These are phyloP conservation scores for Threskiornis aethiopicus DNA, from an alignment of 2,797 vertebrate genomes.

Conservation along the genomic window DNA sequence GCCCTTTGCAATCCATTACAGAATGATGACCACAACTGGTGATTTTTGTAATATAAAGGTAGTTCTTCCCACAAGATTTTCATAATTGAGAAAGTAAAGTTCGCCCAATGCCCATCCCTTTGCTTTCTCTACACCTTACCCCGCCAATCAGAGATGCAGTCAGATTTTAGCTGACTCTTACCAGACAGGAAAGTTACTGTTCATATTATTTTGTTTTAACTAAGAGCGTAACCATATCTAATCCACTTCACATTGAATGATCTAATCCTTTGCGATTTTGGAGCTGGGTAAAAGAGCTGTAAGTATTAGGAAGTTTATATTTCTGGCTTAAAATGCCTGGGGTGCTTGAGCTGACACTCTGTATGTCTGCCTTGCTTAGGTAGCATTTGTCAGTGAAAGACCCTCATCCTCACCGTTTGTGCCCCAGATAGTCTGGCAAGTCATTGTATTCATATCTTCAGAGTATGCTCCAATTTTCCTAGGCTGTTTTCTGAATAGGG, in stretches of 20 bases:
- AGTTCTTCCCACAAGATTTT: background rate
- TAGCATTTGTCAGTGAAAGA: background rate
- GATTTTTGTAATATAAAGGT: background rate
- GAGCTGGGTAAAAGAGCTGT: background rate
- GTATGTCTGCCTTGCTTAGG: background rate
- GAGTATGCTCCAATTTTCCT: background rate
- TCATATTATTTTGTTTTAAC: background rate
- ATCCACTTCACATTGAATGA: background rate
- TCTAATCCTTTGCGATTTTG: constrained; percentile 14
- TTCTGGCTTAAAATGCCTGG: background rate
- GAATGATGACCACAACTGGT: background rate
- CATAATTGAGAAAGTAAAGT: background rate
- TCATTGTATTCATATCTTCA: background rate
- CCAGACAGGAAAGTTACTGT: background rate
- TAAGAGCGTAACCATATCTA: background rate
- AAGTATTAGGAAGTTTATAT: background rate
- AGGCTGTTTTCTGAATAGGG: background rate
- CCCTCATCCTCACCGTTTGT: background rate
- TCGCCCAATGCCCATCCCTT: background rate
- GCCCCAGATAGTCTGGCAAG: background rate
- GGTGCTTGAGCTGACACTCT: background rate
- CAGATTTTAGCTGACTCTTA: background rate
- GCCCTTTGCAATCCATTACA: background rate
- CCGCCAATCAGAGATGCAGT: background rate
- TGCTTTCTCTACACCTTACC: background rate